Conservation (phyloP, 2,113 vertebrate species). For the Thryonomys swinderianus region DNA sequence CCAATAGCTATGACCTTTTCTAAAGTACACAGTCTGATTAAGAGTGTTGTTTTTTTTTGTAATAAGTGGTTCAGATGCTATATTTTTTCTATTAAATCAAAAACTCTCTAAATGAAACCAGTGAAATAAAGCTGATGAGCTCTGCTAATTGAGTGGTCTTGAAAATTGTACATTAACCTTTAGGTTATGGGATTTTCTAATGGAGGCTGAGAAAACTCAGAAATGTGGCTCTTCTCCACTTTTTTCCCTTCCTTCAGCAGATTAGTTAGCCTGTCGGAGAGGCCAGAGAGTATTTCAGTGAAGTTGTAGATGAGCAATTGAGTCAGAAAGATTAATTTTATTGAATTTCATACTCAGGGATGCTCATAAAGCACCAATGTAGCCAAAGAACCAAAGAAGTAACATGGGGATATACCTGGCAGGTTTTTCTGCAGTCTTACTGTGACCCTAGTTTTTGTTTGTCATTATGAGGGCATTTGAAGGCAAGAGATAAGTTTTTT, state of each 20-base stretch:
- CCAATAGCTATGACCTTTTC: slow-evolving; percentile 69
- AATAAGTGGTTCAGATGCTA: slow-evolving; percentile 76
- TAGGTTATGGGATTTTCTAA: slow-evolving; percentile 70
- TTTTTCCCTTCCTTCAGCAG: background rate
- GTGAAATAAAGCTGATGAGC: slow-evolving; percentile 70
- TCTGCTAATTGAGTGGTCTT: slow-evolving; percentile 68
- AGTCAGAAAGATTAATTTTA: slow-evolving; percentile 19
- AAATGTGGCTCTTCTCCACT: background rate
- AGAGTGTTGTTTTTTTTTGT: slow-evolving; percentile 74
- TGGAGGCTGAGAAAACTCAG: slow-evolving; percentile 16
- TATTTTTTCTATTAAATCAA: slow-evolving; percentile 60
- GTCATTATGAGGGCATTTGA: background rate
- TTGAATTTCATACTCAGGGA: background rate
- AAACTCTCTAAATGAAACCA: slow-evolving; percentile 66
- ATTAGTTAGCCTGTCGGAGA: slow-evolving; percentile 6
- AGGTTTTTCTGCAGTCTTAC: background rate
- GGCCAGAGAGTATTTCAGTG: background rate
- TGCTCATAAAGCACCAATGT: background rate
- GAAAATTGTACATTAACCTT: slow-evolving; percentile 75
- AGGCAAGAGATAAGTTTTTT: background rate
- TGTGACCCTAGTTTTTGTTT: slow-evolving; percentile 13
- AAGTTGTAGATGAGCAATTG: background rate
- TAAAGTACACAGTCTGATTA: slow-evolving; percentile 65
- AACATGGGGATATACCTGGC: background rate
- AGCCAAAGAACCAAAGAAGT: background rate